Evolutionary conservation across 2,888 invertebrate species (phyloP).

Genomic region (Lasioglossum malachurum): DNA sequence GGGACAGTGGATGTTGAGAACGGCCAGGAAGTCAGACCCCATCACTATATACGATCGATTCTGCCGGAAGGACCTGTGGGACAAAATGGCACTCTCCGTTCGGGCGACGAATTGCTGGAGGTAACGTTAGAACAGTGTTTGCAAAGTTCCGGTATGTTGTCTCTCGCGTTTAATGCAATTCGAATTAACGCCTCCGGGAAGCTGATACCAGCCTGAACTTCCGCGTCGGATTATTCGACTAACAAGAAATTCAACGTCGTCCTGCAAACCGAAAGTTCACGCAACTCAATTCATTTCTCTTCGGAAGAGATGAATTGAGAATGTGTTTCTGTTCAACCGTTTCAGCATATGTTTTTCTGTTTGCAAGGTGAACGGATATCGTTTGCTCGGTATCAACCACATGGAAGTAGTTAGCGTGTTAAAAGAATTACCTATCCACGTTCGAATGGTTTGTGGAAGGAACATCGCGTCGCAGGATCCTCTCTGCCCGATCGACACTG

Average conservation of each 20-base stretch:
- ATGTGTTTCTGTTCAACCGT: too few species aligned
- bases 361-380: slow-evolving; percentile 94
- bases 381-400: slow-evolving; percentile 96
- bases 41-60: slow-evolving; percentile 99
- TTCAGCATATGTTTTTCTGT: background rate
- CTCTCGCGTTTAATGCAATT: background rate
- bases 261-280: background rate
- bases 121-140: slow-evolving; percentile 81
- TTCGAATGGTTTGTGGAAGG: slow-evolving; percentile 96
- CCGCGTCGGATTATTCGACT: background rate
- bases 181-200: slow-evolving; percentile 28
- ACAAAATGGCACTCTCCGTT: slow-evolving; percentile 93
- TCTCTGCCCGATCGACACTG: slow-evolving; percentile 88
- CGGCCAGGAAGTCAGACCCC: slow-evolving; percentile 98
- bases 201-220: background rate
- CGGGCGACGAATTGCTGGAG: slow-evolving; percentile 97
- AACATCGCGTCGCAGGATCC: slow-evolving; percentile 86
- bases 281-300: background rate
- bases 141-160: background rate
- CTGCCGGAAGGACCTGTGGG: slow-evolving; percentile 99
- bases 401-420: slow-evolving; percentile 98
- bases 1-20: slow-evolving; percentile 99
- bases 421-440: slow-evolving; percentile 95
- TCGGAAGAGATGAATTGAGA: too few species aligned
- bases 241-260: background rate